Evolutionary conservation across 37 sponge, comb jelly and placozoan genomes (phyloP).

Genomic region (Cladorhizidae sp.): DNA sequence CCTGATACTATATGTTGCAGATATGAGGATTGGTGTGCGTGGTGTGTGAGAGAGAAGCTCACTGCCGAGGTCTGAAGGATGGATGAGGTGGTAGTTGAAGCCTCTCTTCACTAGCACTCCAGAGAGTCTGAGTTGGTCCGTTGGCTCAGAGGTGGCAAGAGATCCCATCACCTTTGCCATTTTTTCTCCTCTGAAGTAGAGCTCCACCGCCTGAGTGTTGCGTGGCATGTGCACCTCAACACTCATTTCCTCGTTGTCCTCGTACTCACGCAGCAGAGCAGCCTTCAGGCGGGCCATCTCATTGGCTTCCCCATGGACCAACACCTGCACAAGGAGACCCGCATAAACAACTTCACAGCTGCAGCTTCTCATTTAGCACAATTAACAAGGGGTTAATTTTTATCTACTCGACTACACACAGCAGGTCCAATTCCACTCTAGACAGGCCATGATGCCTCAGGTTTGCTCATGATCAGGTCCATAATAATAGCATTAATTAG

Average conservation of each 20-base stretch:
- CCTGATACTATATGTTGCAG: no score
- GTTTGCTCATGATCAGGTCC: no score
- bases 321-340: constrained; percentile 52
- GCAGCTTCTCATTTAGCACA: background rate
- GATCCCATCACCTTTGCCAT: constrained; percentile 97
- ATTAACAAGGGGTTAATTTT: background rate
- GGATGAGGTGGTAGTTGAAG: constrained; percentile 94
- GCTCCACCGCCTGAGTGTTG: constrained; percentile 91
- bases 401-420: background rate
- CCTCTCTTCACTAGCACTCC: constrained; percentile 95
- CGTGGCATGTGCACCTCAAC: constrained; percentile 82
- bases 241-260: constrained; percentile 70
- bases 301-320: constrained; percentile 97
- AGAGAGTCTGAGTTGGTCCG: constrained; percentile 74
- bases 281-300: constrained; percentile 90
- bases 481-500: no score
- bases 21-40: no score
- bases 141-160: constrained; percentile 69
- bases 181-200: constrained; percentile 97
- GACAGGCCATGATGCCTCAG: no score
- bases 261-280: constrained; percentile 87
- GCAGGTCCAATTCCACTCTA: no score
- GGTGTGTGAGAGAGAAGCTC: background rate
- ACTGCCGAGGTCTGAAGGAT: constrained; percentile 88
- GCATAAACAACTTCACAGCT: no score